These are phyloP conservation scores for Desmodus rotundus DNA, from an alignment of 2,113 vertebrate species.

Conservation along the genomic window DNA sequence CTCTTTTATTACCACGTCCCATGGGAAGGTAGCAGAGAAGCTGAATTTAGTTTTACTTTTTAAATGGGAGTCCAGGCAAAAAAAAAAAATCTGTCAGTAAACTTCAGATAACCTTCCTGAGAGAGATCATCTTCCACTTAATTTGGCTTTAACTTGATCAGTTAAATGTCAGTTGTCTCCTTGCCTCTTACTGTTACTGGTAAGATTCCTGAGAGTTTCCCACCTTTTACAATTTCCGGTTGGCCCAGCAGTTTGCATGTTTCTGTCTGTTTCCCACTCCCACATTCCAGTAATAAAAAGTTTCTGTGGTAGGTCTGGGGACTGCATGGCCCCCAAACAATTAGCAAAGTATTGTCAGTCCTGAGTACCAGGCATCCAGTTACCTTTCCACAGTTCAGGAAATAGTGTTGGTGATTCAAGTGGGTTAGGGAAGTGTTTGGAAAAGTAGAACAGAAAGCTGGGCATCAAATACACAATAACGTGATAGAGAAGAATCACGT, in stretches of 20 bases:
- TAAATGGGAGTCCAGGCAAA: background rate
- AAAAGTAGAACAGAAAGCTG: background rate
- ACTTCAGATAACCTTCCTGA: background rate
- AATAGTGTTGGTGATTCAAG: background rate
- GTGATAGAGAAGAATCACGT: background rate
- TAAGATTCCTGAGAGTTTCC: background rate
- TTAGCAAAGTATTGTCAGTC: background rate
- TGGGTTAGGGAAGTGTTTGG: background rate
- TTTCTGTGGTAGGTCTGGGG: background rate
- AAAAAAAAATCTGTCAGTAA: background rate
- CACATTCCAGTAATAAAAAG: background rate
- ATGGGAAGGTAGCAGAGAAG: background rate
- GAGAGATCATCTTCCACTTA: background rate
- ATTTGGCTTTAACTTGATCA: background rate
- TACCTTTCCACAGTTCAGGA: background rate
- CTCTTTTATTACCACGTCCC: background rate
- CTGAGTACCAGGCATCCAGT: background rate
- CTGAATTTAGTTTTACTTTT: background rate
- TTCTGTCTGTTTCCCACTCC: background rate
- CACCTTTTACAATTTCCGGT: background rate
- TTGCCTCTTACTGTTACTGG: background rate
- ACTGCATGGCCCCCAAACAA: background rate
- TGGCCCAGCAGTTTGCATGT: background rate
- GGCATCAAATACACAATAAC: background rate
- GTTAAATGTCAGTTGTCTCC: background rate